Base-by-base conservation (phyloP, 2,113 vertebrate genomes). In the Heterochromis multidens region DNA sequence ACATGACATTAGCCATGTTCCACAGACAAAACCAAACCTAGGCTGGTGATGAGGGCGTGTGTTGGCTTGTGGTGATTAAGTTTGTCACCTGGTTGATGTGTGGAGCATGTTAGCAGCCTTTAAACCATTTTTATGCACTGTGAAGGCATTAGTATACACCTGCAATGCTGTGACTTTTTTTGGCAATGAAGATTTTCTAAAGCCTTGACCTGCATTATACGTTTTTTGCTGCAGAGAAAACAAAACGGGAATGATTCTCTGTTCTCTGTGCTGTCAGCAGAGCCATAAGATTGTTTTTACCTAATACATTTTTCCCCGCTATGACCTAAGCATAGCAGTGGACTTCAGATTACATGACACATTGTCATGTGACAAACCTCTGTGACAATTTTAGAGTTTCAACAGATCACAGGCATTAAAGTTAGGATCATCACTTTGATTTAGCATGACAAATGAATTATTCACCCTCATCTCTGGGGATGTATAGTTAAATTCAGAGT, bases 371-470 rank as follows among this genome's bases (percentile, higher is more conserved):
- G 33, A 78, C 33, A 83, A 82, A 79, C 33, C 63, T 63, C 27
- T 43, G 52, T 46, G 43, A 56, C 67, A 52, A 31, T 87, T 82
- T 86, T 27, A 77, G 49, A 58, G 40, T 63, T 89, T 79, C 56
- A 49, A 79, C 49, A 87, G 79, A 88, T 87, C 80, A 57, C 43
- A 74, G 70, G 12, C 76, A 67, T 87, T 87, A 57, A 83, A 86
- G 63, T 81, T 19, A 46, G 54, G 83, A 83, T 84, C 59, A 85
- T 81, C 62, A 65, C 79, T 89, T 79, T 87, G 80, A 90, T 93
- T 93, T 82, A 80, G 59, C 63, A 59, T 82, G 63, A 84, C 83
- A 82, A 89, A 93, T 89, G 2, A 93, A 88, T 91, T 87, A 89
- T 88, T 92, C 84, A 84, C 81, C 79, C 57, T 85, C 43, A 63